Percentiles rank a stretch among this genome's conserved stretches.
Evolutionary conservation across 1,140 invertebrate species (phyloP).

Genomic region (Diachasmimorpha longicaudata): DNA sequence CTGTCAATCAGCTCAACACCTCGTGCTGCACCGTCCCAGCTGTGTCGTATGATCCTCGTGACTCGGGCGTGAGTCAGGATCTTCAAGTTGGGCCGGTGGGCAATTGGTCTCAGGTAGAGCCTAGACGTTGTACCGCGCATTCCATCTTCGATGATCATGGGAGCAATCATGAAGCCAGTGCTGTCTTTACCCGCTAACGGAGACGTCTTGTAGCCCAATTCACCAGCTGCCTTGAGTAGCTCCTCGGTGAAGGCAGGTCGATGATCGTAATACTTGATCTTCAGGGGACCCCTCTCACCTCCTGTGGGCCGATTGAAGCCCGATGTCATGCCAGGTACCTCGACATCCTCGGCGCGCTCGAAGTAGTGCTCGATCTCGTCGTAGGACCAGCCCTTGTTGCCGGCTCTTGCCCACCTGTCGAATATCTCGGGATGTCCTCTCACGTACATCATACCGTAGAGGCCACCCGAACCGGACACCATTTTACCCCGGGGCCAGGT

Average conservation of each 20-base stretch:
- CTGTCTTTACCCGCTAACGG: constrained; percentile 70
- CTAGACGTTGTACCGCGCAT: constrained; percentile 65
- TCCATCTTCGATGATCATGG: constrained; percentile 67
- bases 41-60: constrained; percentile 59
- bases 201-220: constrained; percentile 73
- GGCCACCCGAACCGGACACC: constrained; percentile 72
- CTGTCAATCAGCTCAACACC: constrained; percentile 69
- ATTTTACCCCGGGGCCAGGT: constrained; percentile 78
- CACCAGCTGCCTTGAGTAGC: constrained; percentile 71
- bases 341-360: constrained; percentile 56
- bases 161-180: constrained; percentile 64
- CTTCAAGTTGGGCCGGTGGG: constrained; percentile 51
- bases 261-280: constrained; percentile 62
- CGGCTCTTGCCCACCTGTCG: constrained; percentile 74
- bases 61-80: constrained; percentile 61
- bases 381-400: constrained; percentile 89
- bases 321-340: constrained; percentile 40
- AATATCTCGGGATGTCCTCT: constrained; percentile 77
- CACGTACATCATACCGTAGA: constrained; percentile 83
- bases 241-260: constrained; percentile 64
- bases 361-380: constrained; percentile 73
- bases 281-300: constrained; percentile 50
- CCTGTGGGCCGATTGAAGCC: constrained; percentile 32
- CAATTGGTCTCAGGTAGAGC: constrained; percentile 59
- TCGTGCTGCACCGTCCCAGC: constrained; percentile 60